These are phyloP conservation scores for Heterohyrax brucei DNA, from an alignment of 2,797 vertebrate species.

Conservation along the genomic window DNA sequence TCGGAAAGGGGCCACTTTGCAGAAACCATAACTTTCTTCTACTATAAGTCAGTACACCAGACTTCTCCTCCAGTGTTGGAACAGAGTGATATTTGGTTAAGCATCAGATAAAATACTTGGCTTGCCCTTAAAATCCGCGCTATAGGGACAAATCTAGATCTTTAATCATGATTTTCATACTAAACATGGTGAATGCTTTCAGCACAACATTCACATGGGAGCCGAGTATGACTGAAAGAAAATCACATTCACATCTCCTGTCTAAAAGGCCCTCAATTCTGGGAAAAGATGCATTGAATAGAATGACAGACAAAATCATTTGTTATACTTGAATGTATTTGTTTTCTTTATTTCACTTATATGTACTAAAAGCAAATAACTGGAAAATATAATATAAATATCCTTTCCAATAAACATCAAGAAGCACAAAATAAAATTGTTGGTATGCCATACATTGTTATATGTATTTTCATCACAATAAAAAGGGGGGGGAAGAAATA, in stretches of 20 bases:
- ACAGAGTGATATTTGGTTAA: constrained; percentile 6
- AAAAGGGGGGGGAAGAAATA: background rate
- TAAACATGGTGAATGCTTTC: constrained; percentile 34
- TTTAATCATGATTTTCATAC: constrained; percentile 3
- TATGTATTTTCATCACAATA: background rate
- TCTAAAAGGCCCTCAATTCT: background rate
- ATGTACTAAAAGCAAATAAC: background rate
- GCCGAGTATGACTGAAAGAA: background rate
- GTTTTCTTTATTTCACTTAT: background rate
- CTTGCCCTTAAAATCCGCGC: constrained; percentile 45
- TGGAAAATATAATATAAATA: background rate
- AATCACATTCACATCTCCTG: background rate
- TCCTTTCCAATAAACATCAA: background rate
- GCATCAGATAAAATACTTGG: constrained; percentile 3
- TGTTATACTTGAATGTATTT: background rate
- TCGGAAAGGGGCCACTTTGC: background rate
- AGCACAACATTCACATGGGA: background rate
- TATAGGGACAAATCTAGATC: background rate
- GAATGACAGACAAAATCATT: constrained; percentile 42
- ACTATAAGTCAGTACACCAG: background rate
- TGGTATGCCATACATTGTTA: background rate
- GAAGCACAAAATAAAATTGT: background rate
- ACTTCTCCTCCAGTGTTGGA: constrained; percentile 38
- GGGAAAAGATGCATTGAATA: background rate
- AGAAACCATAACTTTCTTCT: background rate